Evolutionary conservation across 2,888 invertebrate genomes (phyloP), one percentile per base, ranked within the genome.

Genomic region (Chymomyza caudatula): DNA sequence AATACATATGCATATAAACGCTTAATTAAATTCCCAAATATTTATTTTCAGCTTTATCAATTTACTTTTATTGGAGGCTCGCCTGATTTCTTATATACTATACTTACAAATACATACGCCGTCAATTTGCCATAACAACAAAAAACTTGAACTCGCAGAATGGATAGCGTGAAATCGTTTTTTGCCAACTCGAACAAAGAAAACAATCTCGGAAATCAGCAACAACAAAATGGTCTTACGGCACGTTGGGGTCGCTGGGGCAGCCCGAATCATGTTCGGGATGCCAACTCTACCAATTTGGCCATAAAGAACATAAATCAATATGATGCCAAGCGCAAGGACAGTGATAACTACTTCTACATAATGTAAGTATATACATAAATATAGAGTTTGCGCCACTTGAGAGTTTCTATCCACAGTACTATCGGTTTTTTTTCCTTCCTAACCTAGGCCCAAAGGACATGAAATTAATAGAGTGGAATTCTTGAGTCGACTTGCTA

Each of bases 271-370:
- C 67, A 63, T 15, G 20, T 69, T 19, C 65, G 77, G 51, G 77
- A 72, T 58, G 70, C 78, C 19, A 76, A 73, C 57, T 64, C 74
- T 37, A 73, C 74, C 25, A 78, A 73, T 55, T 55, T 73, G 13
- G 65, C 76, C 60, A 76, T 73, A 6, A 76, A 83, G 56, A 76
- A 77, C 42, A 67, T 76, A 11, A 77, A 74, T 43, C 74, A 76
- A 2, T 77, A 77, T 54, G 78, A 80, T 56, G 61, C 71, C 13
- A 89, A 88, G 60, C 79, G 87, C 64, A 88, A 87, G 78, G 89
- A 90, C 62, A 88, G 85, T 67, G 90, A 90, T 71, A 88, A 77
- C 53, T 90, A 89, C 70, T 90, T 90, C 67, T 90, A 90, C 71
- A 89, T 90, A 63, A 88, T 90, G 90, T 90, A 76, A 90, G 90